Base-by-base conservation (phyloP, 1,140 invertebrate species). In the Branchinecta lynchi region DNA sequence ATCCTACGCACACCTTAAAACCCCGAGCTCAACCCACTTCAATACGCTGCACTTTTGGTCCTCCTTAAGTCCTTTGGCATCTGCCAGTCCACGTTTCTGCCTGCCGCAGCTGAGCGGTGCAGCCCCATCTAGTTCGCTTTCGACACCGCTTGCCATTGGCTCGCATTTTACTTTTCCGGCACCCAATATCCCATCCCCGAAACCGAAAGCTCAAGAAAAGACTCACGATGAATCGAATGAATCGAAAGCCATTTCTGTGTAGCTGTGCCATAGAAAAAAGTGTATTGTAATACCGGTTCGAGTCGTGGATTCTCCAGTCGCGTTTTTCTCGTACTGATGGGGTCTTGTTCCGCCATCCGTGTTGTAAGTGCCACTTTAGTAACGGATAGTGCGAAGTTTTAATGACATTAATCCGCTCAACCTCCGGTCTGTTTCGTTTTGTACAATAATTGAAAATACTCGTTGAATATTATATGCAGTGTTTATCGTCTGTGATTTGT, bases 31-130 rank as follows among this genome's bases (percentile, higher is more conserved):
- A 46, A 65, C 44, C 17, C 45, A 67, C 15, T 46, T 45, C 7
- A 45, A 65, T 32, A 45, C 69, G 17, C 68, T 71, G n/a, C 71
- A 71, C 51, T 71, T 71, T 69, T 71, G 71, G 71, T 68, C 66
- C 71, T 71, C 71, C 17, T 66, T 71, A 20, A 69, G 68, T 17
- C 71, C 71, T 7, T 66, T 71, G 12, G 71, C 71, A 9, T 45
- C 69, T 12, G 68, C 68, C 20, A 71, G 70, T 68, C 70, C 70
- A 9, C 66, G 70, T 21, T 71, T 68, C 43, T 45, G 66, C 43
- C 44, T 70, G 20, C 68, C 68, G 51, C 51, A 60, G 51, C 6
- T 60, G 17, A 60, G 51, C 17, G 51, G 12, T 20, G 51, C 51
- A 60, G 51, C 51, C 2, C 51, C 51, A 60, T 60, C 51, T 15